Evolutionary conservation across 2,797 vertebrate genomes (phyloP).

Genomic region (Gallirallus australis): DNA sequence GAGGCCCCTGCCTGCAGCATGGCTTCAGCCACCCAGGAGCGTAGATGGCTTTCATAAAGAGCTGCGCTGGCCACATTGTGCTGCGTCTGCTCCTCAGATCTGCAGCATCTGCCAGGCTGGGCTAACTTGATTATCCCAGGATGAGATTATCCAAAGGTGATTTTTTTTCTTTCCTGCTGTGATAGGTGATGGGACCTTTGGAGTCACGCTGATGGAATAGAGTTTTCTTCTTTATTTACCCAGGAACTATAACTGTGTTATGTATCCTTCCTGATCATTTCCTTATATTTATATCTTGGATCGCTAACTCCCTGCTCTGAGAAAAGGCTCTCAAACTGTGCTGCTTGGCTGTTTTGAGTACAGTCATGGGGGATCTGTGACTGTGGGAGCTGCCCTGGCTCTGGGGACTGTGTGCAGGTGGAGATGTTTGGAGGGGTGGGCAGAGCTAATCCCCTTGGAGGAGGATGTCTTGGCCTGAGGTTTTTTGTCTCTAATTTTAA

Average conservation of each 20-base stretch:
- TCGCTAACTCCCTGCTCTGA: neutral
- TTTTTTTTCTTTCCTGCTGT: neutral
- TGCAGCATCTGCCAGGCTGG: neutral
- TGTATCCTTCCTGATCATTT: neutral
- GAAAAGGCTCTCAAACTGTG: neutral
- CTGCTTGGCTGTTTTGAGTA: neutral
- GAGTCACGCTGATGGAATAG: neutral
- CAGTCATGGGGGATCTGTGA: neutral
- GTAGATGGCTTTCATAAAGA: neutral
- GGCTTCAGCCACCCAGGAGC: neutral
- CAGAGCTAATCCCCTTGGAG: neutral
- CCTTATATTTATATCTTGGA: neutral
- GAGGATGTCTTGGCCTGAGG: rapidly evolving
- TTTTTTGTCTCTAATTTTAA: neutral
- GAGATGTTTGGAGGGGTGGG: neutral
- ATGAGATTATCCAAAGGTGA: constrained; percentile 36
- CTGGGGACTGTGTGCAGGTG: neutral
- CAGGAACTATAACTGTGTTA: neutral
- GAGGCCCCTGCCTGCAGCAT: neutral
- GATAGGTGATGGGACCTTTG: neutral
- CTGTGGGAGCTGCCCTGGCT: neutral
- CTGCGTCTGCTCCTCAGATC: neutral
- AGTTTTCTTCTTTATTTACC: neutral
- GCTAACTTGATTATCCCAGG: constrained; percentile 18
- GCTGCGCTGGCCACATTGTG: neutral